A percentile compares a stretch with the other conserved stretches of the same genome.
phyloP scores from a whole-genome alignment of 1,140 invertebrate species.

The Drosophila albomicans region DNA sequence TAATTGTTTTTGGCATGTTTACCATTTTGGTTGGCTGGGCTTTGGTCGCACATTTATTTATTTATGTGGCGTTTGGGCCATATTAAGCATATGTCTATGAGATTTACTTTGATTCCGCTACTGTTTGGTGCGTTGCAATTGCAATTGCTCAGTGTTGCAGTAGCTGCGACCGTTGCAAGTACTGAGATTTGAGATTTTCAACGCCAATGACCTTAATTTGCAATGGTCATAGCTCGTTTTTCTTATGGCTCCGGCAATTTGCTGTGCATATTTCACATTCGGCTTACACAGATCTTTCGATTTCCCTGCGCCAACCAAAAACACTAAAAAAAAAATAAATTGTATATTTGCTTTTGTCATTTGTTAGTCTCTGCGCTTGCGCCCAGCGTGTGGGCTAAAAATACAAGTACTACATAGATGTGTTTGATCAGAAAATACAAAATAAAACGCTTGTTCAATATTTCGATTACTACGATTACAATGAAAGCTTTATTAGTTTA shows the following conservation, averaged over 20 bases:
- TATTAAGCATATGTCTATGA: conserved; percentile 55
- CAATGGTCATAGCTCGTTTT: conserved; percentile 65
- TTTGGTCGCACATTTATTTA: conserved; percentile 46
- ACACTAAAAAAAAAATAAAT: neutral
- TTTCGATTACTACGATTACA: conserved; percentile 56
- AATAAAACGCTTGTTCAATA: neutral
- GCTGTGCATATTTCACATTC: conserved; percentile 65
- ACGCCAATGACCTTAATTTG: conserved; percentile 77
- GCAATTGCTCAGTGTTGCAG: neutral
- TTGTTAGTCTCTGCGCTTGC: conserved; percentile 14
- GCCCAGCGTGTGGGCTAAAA: conserved; percentile 24
- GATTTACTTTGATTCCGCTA: conserved; percentile 42
- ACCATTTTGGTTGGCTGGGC: conserved; percentile 45
- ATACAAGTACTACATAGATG: neutral
- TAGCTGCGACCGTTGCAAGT: conserved; percentile 7
- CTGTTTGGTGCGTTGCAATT: conserved; percentile 54
- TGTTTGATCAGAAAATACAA: neutral
- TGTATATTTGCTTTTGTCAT: conserved; percentile 34
- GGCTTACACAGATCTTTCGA: conserved; percentile 14
- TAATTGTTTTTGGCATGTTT: conserved; percentile 83
- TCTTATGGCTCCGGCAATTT: conserved; percentile 73
- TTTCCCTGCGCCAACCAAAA: neutral
- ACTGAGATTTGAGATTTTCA: conserved; percentile 24
- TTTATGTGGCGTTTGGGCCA: conserved; percentile 61
- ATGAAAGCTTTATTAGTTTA: conserved; percentile 69